These are phyloP conservation scores for Thalassoma bifasciatum DNA, from an alignment of 2,113 vertebrate species.

Conservation along the genomic window DNA sequence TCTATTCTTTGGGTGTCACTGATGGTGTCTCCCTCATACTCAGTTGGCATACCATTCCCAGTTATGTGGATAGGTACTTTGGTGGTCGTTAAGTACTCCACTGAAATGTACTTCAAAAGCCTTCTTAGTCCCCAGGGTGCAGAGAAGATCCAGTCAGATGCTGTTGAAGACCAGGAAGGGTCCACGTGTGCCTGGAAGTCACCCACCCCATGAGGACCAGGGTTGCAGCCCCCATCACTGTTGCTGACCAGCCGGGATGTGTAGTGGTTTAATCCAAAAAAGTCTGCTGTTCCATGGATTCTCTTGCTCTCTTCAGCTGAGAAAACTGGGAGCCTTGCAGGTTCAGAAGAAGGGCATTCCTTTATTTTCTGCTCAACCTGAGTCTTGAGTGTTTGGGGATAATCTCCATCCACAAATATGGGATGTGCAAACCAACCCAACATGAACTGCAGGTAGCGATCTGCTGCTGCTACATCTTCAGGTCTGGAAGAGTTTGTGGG, in stretches of 20 bases:
- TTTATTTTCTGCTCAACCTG: constrained; percentile 83
- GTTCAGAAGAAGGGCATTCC: constrained; percentile 73
- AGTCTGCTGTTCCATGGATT: constrained; percentile 91
- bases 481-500: constrained; percentile 76
- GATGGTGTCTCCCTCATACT: constrained; percentile 68
- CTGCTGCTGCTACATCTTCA: constrained; percentile 86
- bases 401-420: constrained; percentile 93
- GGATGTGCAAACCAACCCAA: constrained; percentile 98
- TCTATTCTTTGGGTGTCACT: constrained; percentile 84
- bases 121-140: constrained; percentile 92
- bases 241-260: constrained; percentile 86
- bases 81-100: constrained; percentile 82
- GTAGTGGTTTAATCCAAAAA: constrained; percentile 94
- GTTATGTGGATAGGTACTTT: constrained; percentile 90
- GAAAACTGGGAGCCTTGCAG: constrained; percentile 88
- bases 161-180: constrained; percentile 86
- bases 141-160: constrained; percentile 87
- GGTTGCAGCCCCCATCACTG: constrained; percentile 71
- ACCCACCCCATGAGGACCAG: constrained; percentile 84
- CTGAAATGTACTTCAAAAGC: constrained; percentile 87
- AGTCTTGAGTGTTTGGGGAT: constrained; percentile 85
- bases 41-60: constrained; percentile 88
- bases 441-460: constrained; percentile 93
- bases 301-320: constrained; percentile 84
- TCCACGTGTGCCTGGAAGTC: constrained; percentile 86